Evolutionary conservation across 2,113 vertebrate genomes (phyloP).

Genomic region (Equus przewalskii): DNA sequence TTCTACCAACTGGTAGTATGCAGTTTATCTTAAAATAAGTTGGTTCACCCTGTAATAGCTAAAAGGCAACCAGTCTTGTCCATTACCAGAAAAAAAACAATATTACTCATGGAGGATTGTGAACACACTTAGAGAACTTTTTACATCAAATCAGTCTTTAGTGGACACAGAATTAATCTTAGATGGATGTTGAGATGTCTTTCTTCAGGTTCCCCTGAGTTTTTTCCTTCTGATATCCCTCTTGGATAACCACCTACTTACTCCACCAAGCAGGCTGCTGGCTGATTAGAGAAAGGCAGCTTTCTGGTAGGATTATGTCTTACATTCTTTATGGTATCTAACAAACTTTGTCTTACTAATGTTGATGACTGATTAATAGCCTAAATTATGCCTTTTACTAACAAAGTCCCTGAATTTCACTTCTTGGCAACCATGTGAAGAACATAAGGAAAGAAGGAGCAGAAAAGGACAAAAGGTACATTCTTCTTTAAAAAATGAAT

Average conservation of each 20-base stretch:
- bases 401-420: conserved; percentile 31
- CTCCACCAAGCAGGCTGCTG: not conserved
- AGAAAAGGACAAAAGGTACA: not conserved
- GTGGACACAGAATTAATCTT: not conserved
- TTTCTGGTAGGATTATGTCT: not conserved
- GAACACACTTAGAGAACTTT: not conserved
- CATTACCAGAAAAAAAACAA: not conserved
- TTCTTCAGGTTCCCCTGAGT: not conserved
- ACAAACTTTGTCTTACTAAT: conserved; percentile 20
- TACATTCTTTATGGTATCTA: not conserved
- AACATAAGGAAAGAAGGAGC: conserved; percentile 8
- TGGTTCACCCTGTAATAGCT: not conserved
- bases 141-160: not conserved
- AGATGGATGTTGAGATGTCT: not conserved
- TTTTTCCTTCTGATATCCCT: not conserved
- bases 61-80: not conserved
- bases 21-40: not conserved
- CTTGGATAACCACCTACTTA: not conserved
- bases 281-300: not conserved
- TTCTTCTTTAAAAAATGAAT: conserved; percentile 16
- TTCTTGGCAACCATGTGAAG: not conserved
- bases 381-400: not conserved
- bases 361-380: not conserved
- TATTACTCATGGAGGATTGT: not conserved
- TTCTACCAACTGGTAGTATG: not conserved